phyloP scores from a whole-genome alignment of 2,797 vertebrate genomes.

The Sebastes kiyomatsui region DNA sequence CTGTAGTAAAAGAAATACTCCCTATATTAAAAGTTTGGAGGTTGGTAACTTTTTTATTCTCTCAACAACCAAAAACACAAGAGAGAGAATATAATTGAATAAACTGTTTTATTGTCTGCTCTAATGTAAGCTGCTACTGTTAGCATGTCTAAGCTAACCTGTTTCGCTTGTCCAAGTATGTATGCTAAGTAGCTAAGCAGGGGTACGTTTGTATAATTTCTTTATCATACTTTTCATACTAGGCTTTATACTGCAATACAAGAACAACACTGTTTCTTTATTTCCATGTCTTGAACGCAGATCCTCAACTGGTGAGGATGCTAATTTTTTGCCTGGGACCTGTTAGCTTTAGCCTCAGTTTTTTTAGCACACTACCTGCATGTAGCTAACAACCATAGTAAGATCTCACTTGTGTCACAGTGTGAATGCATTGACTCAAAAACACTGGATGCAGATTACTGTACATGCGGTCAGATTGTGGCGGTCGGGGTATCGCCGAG shows the following conservation, averaged over 20 bases:
- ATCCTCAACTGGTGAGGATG: background rate
- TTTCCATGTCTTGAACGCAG: background rate
- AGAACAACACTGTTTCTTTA: background rate
- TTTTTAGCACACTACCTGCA: background rate
- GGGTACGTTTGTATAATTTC: no score
- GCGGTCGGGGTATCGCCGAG: conserved; percentile 9
- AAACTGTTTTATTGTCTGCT: background rate
- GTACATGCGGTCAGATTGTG: conserved; percentile 3
- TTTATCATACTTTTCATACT: no score
- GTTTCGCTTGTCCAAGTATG: no score
- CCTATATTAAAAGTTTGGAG: background rate
- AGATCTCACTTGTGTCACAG: background rate
- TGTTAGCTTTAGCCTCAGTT: background rate
- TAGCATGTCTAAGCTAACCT: background rate
- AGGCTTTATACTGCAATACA: background rate
- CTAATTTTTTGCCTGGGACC: background rate
- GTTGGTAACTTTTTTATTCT: background rate
- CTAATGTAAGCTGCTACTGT: background rate
- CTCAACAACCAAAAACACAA: background rate
- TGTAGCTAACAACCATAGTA: background rate
- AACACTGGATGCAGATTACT: conserved; percentile 4
- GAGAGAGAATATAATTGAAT: background rate
- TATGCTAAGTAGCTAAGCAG: background rate
- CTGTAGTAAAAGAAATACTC: background rate
- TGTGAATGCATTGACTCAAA: background rate